Evolutionary conservation across 2,113 vertebrate species (phyloP).

Genomic region (Corvus moneduloides): DNA sequence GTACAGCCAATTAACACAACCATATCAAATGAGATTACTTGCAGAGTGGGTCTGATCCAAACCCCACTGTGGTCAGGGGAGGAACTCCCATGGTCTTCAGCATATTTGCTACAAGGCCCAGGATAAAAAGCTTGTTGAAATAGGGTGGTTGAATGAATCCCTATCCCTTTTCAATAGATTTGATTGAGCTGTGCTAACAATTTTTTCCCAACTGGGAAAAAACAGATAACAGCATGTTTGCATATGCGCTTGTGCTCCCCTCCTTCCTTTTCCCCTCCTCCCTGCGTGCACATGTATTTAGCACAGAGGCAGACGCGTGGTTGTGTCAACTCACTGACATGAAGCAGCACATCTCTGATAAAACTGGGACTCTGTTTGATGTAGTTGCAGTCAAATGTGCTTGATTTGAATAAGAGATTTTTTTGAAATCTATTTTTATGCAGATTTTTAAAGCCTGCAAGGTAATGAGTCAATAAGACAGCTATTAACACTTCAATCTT

Average conservation of each 20-base stretch:
- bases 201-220: not conserved
- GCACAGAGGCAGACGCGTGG: slow-evolving; percentile 18
- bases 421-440: slow-evolving; percentile 49
- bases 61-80: not conserved
- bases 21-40: slow-evolving; percentile 14
- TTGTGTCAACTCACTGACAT: slow-evolving; percentile 53
- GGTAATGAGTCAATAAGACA: slow-evolving; percentile 55
- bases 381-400: slow-evolving; percentile 35
- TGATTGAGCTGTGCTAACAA: not conserved
- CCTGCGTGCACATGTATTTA: not conserved
- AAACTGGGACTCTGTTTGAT: slow-evolving; percentile 64
- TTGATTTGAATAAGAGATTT: slow-evolving; percentile 44
- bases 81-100: not conserved
- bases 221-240: not conserved
- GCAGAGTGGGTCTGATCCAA: not conserved
- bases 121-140: not conserved
- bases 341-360: slow-evolving; percentile 34
- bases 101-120: not conserved
- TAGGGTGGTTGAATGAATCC: not conserved
- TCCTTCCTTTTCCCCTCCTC: not conserved
- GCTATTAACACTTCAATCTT: slow-evolving; percentile 61
- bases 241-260: not conserved
- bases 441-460: slow-evolving; percentile 43
- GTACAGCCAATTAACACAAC: not conserved
- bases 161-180: not conserved